phyloP scores from a whole-genome alignment of 2,888 invertebrate genomes.

The Eugnorisma glareosa region DNA sequence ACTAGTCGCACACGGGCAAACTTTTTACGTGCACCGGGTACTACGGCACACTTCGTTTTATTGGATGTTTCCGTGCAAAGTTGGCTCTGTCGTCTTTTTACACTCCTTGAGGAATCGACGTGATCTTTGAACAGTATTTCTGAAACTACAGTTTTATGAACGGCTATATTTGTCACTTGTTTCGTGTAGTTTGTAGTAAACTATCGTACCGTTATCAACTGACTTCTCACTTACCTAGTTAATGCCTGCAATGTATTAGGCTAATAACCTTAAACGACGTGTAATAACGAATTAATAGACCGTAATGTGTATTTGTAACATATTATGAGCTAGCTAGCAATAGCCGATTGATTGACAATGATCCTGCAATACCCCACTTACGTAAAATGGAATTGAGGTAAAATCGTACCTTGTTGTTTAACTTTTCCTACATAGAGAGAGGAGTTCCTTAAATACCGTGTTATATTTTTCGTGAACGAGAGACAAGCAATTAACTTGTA shows the following conservation, averaged over 20 bases:
- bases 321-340: slow-evolving; percentile 6
- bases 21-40: slow-evolving; percentile 81
- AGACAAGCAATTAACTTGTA: slow-evolving; percentile 9
- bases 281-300: slow-evolving; percentile 44
- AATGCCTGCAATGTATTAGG: slow-evolving; percentile 10
- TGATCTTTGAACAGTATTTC: slow-evolving; percentile 79
- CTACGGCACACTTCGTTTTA: slow-evolving; percentile 83
- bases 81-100: slow-evolving; percentile 81
- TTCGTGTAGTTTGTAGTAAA: slow-evolving; percentile 8
- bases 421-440: background rate
- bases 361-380: slow-evolving; percentile 16
- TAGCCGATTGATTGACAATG: slow-evolving; percentile 13
- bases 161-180: slow-evolving; percentile 30
- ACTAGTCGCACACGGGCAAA: slow-evolving; percentile 71
- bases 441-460: background rate
- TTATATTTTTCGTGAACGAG: slow-evolving; percentile 10
- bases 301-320: slow-evolving; percentile 7
- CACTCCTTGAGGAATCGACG: slow-evolving; percentile 74
- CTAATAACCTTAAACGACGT: slow-evolving; percentile 33
- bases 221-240: slow-evolving; percentile 18
- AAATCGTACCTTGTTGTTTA: background rate
- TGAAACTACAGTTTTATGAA: slow-evolving; percentile 64
- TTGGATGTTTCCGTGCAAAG: slow-evolving; percentile 86
- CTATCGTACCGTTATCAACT: slow-evolving; percentile 1
- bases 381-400: background rate